A percentile compares a stretch with the other conserved stretches of the same genome.
phyloP scores from a whole-genome alignment of 1,140 invertebrate species.

The Monomorium pharaonis region DNA sequence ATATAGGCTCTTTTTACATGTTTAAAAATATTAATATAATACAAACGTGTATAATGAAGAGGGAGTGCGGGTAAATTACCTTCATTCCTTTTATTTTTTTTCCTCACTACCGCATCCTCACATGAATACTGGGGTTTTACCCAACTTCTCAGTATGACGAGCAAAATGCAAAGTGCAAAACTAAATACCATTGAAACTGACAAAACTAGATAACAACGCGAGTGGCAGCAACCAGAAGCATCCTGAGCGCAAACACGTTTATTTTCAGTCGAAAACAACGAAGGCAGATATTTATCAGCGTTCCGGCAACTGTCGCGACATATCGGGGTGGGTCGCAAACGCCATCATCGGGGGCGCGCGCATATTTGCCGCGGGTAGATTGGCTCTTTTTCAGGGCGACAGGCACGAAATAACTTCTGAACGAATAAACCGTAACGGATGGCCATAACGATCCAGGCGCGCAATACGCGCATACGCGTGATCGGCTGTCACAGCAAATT shows the following conservation, averaged over 20 bases:
- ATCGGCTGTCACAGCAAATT: slow-evolving; percentile 55
- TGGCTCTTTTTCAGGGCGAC: slow-evolving; percentile 60
- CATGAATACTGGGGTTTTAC: no score
- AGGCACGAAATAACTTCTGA: slow-evolving; percentile 60
- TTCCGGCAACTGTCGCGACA: slow-evolving; percentile 45
- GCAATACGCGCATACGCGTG: slow-evolving; percentile 36
- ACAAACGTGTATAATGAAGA: no score
- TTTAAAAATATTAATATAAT: no score
- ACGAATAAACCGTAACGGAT: slow-evolving; percentile 63
- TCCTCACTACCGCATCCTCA: no score
- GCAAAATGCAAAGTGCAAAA: neutral
- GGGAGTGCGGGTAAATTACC: no score
- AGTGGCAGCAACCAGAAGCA: neutral
- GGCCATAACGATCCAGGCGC: slow-evolving; percentile 48
- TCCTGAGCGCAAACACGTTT: slow-evolving; percentile 28
- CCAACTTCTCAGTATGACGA: neutral
- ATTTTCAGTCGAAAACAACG: slow-evolving; percentile 42
- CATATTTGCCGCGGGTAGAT: slow-evolving; percentile 58
- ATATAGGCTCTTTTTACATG: no score
- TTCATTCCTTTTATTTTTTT: no score
- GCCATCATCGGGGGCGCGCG: slow-evolving; percentile 31
- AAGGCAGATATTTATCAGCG: slow-evolving; percentile 53
- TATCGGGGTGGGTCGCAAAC: slow-evolving; percentile 36
- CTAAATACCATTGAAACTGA: neutral
- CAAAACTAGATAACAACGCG: neutral